phyloP scores from a whole-genome alignment of 1,140 invertebrate species.

The Bicyclus anynana region DNA sequence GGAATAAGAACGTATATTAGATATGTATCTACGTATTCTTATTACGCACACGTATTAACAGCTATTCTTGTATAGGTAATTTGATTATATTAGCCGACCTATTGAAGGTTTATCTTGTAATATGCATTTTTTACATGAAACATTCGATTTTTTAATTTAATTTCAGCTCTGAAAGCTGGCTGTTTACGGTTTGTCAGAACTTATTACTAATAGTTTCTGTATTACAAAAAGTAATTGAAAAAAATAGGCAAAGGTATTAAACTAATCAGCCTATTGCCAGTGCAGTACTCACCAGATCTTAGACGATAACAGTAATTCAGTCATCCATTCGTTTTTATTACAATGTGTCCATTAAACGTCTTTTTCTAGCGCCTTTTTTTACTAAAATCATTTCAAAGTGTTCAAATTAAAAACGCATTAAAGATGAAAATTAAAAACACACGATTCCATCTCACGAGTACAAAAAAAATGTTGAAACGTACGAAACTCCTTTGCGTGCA shows the following conservation, averaged over 20 bases:
- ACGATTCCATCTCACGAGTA: neutral
- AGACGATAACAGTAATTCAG: slow-evolving; percentile 19
- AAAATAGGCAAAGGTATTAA: neutral
- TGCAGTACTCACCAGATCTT: slow-evolving; percentile 22
- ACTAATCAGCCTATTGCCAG: neutral
- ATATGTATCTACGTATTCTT: neutral
- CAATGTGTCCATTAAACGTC: slow-evolving; percentile 15
- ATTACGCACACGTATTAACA: slow-evolving; percentile 3
- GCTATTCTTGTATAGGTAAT: slow-evolving; percentile 9
- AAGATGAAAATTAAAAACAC: slow-evolving; percentile 3
- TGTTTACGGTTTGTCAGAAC: no score
- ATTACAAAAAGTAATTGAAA: neutral
- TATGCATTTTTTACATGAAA: neutral
- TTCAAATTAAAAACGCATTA: neutral
- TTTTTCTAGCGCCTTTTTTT: slow-evolving; percentile 1
- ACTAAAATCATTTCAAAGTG: slow-evolving; percentile 9
- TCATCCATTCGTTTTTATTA: slow-evolving; percentile 23
- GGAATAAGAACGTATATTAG: neutral
- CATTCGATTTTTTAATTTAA: neutral
- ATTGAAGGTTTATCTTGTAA: neutral
- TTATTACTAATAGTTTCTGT: no score
- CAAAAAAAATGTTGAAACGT: neutral
- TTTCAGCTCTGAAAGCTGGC: no score
- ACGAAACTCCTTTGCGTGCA: neutral
- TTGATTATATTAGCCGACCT: slow-evolving; percentile 14